Evolutionary conservation across 2,797 vertebrate genomes (phyloP).

Genomic region (Tragelaphus eurycerus): DNA sequence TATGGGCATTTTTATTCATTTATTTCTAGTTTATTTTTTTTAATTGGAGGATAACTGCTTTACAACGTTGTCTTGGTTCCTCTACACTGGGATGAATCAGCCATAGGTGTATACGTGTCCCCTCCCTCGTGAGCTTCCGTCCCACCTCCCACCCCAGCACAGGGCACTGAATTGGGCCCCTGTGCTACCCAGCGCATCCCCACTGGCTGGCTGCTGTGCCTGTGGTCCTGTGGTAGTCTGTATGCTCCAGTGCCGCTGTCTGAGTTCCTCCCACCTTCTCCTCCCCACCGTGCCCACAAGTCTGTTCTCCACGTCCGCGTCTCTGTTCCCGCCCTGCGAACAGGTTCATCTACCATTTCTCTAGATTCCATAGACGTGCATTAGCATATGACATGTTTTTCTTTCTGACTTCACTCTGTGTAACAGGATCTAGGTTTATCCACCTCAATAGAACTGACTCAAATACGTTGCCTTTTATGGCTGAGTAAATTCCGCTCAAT

Average conservation of each 20-base stretch:
- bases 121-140: neutral
- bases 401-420: neutral
- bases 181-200: fast-evolving
- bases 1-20: slow-evolving; percentile 48
- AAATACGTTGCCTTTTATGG: neutral
- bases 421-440: neutral
- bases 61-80: neutral
- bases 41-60: neutral
- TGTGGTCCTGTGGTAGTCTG: fast-evolving
- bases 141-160: neutral
- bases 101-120: neutral
- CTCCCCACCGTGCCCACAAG: neutral
- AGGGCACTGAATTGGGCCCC: neutral
- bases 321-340: neutral
- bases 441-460: neutral
- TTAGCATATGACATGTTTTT: neutral
- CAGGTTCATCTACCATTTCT: neutral
- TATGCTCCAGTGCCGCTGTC: neutral
- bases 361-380: neutral
- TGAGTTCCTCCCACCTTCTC: neutral
- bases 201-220: neutral
- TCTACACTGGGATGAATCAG: neutral
- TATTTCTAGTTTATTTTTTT: neutral
- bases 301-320: neutral
- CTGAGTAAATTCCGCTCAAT: neutral